Base-by-base conservation (phyloP, 2,113 vertebrate species). In the Oryzias celebensis region DNA sequence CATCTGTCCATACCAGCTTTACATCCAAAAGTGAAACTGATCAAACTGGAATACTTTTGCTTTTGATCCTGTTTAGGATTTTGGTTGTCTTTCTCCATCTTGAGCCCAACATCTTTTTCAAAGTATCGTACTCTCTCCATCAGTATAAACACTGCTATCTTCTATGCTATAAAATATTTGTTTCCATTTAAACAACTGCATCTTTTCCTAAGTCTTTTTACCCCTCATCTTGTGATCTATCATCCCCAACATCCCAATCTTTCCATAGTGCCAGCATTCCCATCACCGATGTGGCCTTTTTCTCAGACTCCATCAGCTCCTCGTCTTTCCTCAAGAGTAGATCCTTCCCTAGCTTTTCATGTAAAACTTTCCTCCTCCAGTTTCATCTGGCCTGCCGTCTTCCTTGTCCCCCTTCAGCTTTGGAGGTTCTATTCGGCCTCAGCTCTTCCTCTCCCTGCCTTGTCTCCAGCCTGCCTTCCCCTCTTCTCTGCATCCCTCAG, bases 381-480 rank as follows among this genome's bases (percentile, higher is more conserved):
- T 36, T 46, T 58, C 45, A 46, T n/a, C 54, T 20, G n/a, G 50
- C 68, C 64, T 4, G 7, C 17, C 72, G 58, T 52, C 62, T n/a
- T 23, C 44, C 36, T 31, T 36, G 26, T 22, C 42, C 50, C 45
- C 69, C 45, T 67, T 64, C 68, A 42, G 66, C 36, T 58, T 70
- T 44, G 36, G 66, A 74, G 65, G 57, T 58, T 52, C 23, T 36
- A 26, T 5, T 55, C 36, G 64, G 77, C 70, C 83, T 62, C 14
- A 48, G 64, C 63, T 71, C 68, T 74, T 62, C 59, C 58, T 41
- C 57, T 68, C 60, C 78, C 70, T 73, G 83, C 71, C 68, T 74
- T 68, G 78, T 64, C 75, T 81, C 68, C 79, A 77, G 90, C 93
- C 91, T 93, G 92, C 92, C 94, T 94, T 16, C 86, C 92, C 76